Conservation (phyloP, 2,113 vertebrate species). For the Neogale vison region DNA sequence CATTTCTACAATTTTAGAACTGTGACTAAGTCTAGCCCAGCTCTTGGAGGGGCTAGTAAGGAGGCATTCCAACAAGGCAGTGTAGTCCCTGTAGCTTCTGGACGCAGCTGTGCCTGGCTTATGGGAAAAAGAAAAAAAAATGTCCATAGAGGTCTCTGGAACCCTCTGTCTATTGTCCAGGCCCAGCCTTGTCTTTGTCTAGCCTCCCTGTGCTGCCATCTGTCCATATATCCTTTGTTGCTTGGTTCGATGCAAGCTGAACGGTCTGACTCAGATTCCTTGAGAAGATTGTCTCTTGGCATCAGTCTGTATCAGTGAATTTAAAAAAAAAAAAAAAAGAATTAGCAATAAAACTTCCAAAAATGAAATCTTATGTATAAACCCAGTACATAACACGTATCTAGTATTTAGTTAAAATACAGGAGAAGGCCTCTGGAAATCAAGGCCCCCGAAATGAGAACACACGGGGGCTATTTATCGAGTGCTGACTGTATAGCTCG, state of each 20-base stretch:
- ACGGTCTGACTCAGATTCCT: background rate
- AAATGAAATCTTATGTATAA: background rate
- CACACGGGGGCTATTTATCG: background rate
- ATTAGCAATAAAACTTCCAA: background rate
- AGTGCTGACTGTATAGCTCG: background rate
- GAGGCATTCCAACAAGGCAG: background rate
- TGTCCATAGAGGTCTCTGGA: background rate
- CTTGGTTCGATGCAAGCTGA: conserved; percentile 16
- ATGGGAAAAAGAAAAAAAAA: background rate
- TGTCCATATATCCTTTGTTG: background rate
- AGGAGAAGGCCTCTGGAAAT: background rate
- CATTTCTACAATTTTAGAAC: background rate
- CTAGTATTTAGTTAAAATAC: background rate
- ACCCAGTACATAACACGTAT: background rate
- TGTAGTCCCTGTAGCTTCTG: background rate
- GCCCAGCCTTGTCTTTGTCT: background rate
- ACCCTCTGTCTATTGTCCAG: background rate
- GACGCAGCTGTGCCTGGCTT: background rate
- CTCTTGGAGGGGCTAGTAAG: background rate
- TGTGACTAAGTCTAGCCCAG: background rate
- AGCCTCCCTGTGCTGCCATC: background rate
- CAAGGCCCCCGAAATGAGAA: conserved; percentile 8
- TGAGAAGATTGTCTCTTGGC: background rate
- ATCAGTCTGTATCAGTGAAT: background rate
- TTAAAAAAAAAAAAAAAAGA: background rate